phyloP scores from a whole-genome alignment of 1,140 invertebrate genomes.

The Anagrus nilaparvatae region DNA sequence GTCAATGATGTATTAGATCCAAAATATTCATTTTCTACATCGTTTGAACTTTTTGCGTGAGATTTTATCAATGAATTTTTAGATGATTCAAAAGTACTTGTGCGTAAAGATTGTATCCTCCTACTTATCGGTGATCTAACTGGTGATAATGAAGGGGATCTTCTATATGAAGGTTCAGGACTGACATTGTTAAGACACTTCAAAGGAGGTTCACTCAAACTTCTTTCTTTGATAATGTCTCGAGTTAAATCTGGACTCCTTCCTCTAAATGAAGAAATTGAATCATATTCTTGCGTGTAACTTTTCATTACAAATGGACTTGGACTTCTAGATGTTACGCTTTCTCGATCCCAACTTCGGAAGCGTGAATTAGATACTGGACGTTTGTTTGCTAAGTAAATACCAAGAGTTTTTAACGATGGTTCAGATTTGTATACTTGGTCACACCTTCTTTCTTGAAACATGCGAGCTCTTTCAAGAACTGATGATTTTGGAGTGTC shows the following conservation, averaged over 20 bases:
- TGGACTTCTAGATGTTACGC: conserved; percentile 36
- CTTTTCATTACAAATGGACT: conserved; percentile 34
- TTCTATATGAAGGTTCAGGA: conserved; percentile 22
- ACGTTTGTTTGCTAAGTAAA: conserved; percentile 56
- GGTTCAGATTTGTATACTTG: conserved; percentile 43
- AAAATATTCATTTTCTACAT: conserved; percentile 35
- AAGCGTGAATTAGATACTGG: conserved; percentile 64
- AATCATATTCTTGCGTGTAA: conserved; percentile 32
- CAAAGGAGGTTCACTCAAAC: conserved; percentile 39
- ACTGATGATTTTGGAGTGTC: conserved; percentile 42
- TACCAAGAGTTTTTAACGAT: conserved; percentile 44
- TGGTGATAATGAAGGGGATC: conserved; percentile 44
- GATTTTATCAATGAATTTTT: conserved; percentile 28
- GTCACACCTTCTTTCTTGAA: conserved; percentile 41
- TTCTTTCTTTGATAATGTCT: conserved; percentile 31
- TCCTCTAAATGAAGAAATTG: conserved; percentile 21
- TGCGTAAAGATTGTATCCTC: conserved; percentile 46
- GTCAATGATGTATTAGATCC: conserved; percentile 33
- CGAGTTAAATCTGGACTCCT: conserved; percentile 27
- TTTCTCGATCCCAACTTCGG: conserved; percentile 51
- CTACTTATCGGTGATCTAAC: conserved; percentile 55
- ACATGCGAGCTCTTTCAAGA: conserved; percentile 51
- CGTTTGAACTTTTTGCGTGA: conserved; percentile 53
- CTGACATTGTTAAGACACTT: conserved; percentile 20
- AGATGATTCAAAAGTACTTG: conserved; percentile 20